Base-by-base conservation (phyloP, 2,113 vertebrate species). In the Heliornis fulica region DNA sequence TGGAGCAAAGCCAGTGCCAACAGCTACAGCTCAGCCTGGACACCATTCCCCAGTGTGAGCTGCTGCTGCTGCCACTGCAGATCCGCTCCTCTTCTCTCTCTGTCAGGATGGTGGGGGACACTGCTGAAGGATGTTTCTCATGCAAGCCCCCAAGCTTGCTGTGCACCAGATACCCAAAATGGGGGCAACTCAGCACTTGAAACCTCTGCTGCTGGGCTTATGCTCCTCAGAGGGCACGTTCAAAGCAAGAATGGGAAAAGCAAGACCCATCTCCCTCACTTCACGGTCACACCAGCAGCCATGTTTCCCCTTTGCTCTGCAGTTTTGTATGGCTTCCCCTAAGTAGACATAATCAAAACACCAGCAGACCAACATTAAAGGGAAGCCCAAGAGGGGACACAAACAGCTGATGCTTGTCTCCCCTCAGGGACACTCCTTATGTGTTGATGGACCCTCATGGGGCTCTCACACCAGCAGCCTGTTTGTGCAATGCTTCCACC, bases 391-490 rank as follows among this genome's bases (percentile, higher is more conserved):
- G 25, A 36, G 48, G 31, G 77, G 26, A 38, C 3, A 1, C 9
- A 53, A 57, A 26, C 16, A 48, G 60, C 41, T 82, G 32, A 10
- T 15, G 29, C 26, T 8, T n/a, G n/a, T 21, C 29, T 41, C 1
- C 29, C 9, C 6, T 12, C 43, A 9, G 36, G 46, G 46, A 50
- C 31, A 3, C 41, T 61, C n/a, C 15, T 77, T 13, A 51, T 0
- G 1, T 36, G 14, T 32, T 3, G 2, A 6, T 46, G 9, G 19
- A 5, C 7, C 6, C 1, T 29, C 36, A 15, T 0, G 0, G 5
- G 12, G 32, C 59, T 53, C 38, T 81, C 28, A 46, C 32, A 81
- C 8, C n/a, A 26, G 23, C 41, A 65, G 18, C 46, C 23, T 5
- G 0, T 54, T 63, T 70, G 60, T 87, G 25, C 17, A 75, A 11